These are phyloP conservation scores for Psettodes erumei DNA, from an alignment of 2,113 vertebrate genomes.

Conservation along the genomic window DNA sequence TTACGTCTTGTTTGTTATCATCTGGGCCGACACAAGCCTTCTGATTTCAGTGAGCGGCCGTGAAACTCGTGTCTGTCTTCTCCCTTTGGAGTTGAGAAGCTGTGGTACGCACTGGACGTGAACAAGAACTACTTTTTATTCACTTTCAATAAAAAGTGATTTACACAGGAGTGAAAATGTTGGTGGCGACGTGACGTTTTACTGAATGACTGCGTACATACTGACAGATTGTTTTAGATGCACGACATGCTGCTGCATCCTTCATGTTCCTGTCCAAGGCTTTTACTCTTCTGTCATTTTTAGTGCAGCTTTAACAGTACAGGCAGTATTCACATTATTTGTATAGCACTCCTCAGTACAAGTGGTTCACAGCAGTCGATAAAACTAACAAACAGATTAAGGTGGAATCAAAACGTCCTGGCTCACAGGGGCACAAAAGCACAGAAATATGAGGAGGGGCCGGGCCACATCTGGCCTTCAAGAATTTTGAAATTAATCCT, in stretches of 20 bases:
- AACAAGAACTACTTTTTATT: constrained; percentile 14
- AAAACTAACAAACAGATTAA: too few species aligned
- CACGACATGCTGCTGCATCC: neutral
- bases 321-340: neutral
- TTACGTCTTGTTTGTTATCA: constrained; percentile 9
- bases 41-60: constrained; percentile 12
- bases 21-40: neutral
- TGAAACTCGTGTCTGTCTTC: constrained; percentile 20
- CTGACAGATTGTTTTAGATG: neutral
- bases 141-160: constrained; percentile 19
- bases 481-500: too few species aligned
- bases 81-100: constrained; percentile 10
- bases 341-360: too few species aligned
- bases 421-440: too few species aligned
- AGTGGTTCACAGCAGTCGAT: too few species aligned
- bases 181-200: too few species aligned
- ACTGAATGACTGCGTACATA: neutral
- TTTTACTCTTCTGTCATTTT: constrained; percentile 4
- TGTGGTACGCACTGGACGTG: neutral
- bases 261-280: neutral
- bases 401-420: too few species aligned
- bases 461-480: too few species aligned
- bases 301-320: neutral
- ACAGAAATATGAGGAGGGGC: too few species aligned
- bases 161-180: constrained; percentile 12